Evolutionary conservation across 1,140 invertebrate genomes (phyloP).

Genomic region (Paraescarpia echinospica): DNA sequence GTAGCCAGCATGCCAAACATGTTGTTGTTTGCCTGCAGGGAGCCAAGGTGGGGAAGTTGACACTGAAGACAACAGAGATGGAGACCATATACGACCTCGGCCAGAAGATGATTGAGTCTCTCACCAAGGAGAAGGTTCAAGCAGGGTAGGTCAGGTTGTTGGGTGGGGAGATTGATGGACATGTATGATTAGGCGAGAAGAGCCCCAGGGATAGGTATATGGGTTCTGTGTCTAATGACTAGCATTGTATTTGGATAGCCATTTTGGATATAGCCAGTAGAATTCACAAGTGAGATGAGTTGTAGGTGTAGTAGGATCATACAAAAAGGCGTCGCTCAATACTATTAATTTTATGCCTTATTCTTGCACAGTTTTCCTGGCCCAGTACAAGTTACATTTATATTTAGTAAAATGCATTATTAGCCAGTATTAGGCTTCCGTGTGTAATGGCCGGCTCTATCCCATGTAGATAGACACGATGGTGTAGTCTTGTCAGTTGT

Average conservation of each 20-base stretch:
- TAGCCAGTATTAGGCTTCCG: background rate
- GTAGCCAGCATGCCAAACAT: background rate
- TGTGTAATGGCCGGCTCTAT: background rate
- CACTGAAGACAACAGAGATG: conserved; percentile 99
- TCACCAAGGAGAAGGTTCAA: conserved; percentile 91
- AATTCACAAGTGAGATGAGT: no score
- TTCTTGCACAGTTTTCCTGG: background rate
- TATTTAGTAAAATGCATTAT: background rate
- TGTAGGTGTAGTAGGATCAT: no score
- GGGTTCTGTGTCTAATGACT: no score
- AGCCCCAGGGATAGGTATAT: no score
- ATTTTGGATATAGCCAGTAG: no score
- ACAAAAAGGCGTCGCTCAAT: no score
- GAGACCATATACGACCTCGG: conserved; percentile 99
- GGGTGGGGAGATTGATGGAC: background rate
- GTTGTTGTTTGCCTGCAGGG: conserved; percentile 61
- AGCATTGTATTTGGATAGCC: no score
- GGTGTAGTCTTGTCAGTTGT: no score
- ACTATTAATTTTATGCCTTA: no score
- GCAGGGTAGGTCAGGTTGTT: conserved; percentile 57
- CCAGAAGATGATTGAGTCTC: conserved; percentile 96
- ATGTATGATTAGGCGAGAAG: background rate
- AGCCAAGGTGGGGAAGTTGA: conserved; percentile 86
- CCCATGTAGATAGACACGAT: no score
- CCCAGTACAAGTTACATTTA: background rate